These are phyloP conservation scores for Lagodon rhomboides DNA, from an alignment of 2,797 vertebrate genomes.

Conservation along the genomic window DNA sequence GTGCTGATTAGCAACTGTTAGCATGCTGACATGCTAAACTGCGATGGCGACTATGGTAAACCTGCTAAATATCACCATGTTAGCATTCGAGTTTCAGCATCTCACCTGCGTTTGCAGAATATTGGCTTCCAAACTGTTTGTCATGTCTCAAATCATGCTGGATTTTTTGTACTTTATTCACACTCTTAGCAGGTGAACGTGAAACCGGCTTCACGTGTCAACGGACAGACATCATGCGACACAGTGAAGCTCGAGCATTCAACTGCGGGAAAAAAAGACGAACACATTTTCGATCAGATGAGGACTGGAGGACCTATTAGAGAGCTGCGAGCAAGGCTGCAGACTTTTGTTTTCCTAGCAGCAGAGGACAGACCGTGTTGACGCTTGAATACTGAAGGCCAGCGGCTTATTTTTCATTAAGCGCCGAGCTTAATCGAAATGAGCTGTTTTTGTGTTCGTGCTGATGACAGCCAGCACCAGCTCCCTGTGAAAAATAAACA, in stretches of 20 bases:
- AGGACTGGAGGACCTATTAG: not conserved
- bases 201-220: no score
- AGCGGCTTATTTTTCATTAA: not conserved
- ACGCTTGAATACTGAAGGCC: not conserved
- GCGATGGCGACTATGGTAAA: not conserved
- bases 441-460: not conserved
- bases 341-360: not conserved
- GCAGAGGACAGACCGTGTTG: not conserved
- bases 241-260: no score
- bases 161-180: no score
- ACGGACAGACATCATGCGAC: no score
- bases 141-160: no score
- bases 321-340: not conserved
- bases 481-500: not conserved
- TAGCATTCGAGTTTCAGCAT: not conserved
- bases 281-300: no score
- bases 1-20: not conserved
- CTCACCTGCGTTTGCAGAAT: no score
- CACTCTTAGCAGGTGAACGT: no score
- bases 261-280: no score
- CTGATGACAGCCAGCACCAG: constrained; percentile 4
- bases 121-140: no score
- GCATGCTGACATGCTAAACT: not conserved
- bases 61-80: not conserved
- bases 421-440: no score